These are phyloP conservation scores for Euwallacea fornicatus DNA, from an alignment of 1,140 invertebrate genomes.

Conservation along the genomic window DNA sequence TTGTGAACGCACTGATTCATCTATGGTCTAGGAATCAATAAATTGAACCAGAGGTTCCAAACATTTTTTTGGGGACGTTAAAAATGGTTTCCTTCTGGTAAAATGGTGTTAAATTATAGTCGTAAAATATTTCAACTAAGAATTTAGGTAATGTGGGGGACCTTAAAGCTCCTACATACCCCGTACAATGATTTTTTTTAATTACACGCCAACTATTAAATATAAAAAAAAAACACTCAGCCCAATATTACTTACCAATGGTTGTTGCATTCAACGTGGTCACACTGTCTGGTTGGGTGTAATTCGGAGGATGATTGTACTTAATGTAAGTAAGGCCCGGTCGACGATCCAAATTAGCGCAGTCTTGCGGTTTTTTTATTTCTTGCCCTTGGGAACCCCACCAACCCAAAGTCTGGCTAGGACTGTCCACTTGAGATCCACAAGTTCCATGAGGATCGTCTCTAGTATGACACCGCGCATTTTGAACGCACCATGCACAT, in stretches of 20 bases:
- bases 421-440: slow-evolving; percentile 72
- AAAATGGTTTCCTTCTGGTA: too few relatives aligned
- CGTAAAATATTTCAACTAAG: too few relatives aligned
- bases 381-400: slow-evolving; percentile 84
- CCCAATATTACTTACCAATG: slow-evolving; percentile 40
- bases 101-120: too few relatives aligned
- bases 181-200: not conserved
- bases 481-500: slow-evolving; percentile 92
- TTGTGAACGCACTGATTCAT: too few relatives aligned
- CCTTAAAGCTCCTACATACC: too few relatives aligned
- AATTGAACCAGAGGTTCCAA: too few relatives aligned
- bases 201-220: not conserved
- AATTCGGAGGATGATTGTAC: slow-evolving; percentile 83
- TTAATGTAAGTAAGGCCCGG: slow-evolving; percentile 88
- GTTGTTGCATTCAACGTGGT: slow-evolving; percentile 82
- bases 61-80: too few relatives aligned
- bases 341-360: slow-evolving; percentile 75
- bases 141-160: too few relatives aligned
- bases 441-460: slow-evolving; percentile 84
- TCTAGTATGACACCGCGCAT: slow-evolving; percentile 84
- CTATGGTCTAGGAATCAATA: too few relatives aligned
- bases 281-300: slow-evolving; percentile 82
- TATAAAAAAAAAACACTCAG: not conserved
- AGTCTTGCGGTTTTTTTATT: slow-evolving; percentile 74
- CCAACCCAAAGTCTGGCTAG: slow-evolving; percentile 80